Evolutionary conservation across 2,113 vertebrate species (phyloP).

Genomic region (Plecturocebus donacophilus): DNA sequence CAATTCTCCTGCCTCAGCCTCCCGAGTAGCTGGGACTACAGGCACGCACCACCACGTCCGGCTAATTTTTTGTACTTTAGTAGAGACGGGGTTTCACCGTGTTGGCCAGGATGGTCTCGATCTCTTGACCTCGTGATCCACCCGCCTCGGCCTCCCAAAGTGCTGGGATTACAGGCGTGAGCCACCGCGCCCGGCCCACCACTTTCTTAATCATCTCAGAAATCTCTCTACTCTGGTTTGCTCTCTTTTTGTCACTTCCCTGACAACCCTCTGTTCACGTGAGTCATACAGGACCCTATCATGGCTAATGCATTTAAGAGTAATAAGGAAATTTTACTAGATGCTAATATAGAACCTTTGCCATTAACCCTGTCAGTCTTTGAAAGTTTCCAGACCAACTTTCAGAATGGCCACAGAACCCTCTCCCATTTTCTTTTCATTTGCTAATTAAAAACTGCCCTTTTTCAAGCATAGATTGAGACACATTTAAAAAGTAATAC

Average conservation of each 20-base stretch:
- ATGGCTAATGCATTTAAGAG: neutral
- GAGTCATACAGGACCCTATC: neutral
- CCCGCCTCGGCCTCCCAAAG: too few relatives aligned
- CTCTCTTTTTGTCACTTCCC: neutral
- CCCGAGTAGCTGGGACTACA: too few relatives aligned
- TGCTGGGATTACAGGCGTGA: too few relatives aligned
- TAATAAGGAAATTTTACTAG: neutral
- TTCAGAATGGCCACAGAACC: neutral
- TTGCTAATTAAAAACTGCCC: neutral
- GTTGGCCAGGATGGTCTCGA: too few relatives aligned
- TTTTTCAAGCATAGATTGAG: neutral
- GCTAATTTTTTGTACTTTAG: too few relatives aligned
- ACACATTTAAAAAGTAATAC: neutral
- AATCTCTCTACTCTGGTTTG: neutral
- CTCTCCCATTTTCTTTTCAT: neutral
- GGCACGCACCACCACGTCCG: too few relatives aligned
- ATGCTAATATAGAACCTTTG: neutral
- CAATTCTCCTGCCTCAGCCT: too few relatives aligned
- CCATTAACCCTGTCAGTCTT: neutral
- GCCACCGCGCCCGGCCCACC: too few relatives aligned
- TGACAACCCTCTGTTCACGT: neutral
- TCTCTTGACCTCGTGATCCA: too few relatives aligned
- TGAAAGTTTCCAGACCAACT: neutral
- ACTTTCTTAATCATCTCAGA: neutral
- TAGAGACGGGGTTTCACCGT: too few relatives aligned